A percentile compares a stretch with the other conserved stretches of the same genome.
These are phyloP conservation scores for Xylophagus ater DNA, from an alignment of 2,888 invertebrate species.

Conservation along the genomic window DNA sequence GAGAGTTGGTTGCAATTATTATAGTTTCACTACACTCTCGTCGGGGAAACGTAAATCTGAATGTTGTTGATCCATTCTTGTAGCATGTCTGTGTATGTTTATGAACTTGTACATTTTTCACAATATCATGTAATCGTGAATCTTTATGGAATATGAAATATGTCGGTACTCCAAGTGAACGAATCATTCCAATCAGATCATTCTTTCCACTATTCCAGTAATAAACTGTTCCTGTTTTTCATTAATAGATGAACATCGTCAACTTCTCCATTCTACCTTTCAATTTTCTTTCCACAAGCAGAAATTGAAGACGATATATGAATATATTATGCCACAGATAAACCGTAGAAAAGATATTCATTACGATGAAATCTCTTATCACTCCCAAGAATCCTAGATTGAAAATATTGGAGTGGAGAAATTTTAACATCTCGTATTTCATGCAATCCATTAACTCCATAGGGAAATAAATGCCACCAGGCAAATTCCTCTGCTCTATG, in stretches of 20 bases:
- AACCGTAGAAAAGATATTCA: constrained; percentile 10
- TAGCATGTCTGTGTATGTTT: constrained; percentile 18
- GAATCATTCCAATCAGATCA: constrained; percentile 22
- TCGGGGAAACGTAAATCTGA: constrained; percentile 18
- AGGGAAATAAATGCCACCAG: constrained; percentile 9
- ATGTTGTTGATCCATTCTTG: constrained; percentile 13
- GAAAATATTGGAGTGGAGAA: constrained; percentile 14
- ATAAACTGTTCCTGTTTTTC: constrained; percentile 20
- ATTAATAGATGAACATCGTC: constrained; percentile 22
- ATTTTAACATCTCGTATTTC: constrained; percentile 5
- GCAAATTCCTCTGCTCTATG: constrained; percentile 12
- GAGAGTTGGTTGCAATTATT: constrained; percentile 12
- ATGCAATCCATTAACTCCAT: constrained; percentile 10
- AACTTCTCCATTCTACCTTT: constrained; percentile 16
- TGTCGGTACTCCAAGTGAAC: constrained; percentile 23
- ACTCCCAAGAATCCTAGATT: constrained; percentile 8
- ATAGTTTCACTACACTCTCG: constrained; percentile 11
- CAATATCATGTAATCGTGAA: constrained; percentile 14
- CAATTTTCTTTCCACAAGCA: constrained; percentile 9
- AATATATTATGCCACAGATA: too few relatives aligned
- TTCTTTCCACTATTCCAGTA: constrained; percentile 20
- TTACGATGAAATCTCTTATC: constrained; percentile 11
- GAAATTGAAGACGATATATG: too few relatives aligned
- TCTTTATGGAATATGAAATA: constrained; percentile 21
- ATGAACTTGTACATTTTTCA: constrained; percentile 17